Evolutionary conservation across 1,140 invertebrate genomes (phyloP).

Genomic region (Hyles vespertilio): DNA sequence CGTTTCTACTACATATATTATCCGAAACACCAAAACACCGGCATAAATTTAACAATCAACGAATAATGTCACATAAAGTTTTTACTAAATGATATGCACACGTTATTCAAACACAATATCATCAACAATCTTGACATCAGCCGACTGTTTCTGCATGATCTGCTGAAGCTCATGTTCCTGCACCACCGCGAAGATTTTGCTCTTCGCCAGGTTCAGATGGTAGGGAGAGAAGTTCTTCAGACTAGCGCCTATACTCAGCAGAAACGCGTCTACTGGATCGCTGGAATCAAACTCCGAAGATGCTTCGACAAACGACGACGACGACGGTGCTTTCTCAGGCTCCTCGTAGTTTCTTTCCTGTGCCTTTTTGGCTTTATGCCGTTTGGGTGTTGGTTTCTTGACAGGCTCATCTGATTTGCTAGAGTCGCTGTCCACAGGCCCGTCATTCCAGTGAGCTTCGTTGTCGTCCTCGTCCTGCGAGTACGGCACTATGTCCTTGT

Average conservation of each 20-base stretch:
- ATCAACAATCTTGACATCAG: slow-evolving; percentile 41
- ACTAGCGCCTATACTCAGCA: slow-evolving; percentile 59
- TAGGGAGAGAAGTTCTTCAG: slow-evolving; percentile 63
- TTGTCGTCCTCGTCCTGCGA: slow-evolving; percentile 31
- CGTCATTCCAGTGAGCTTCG: slow-evolving; percentile 25
- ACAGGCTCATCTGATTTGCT: slow-evolving; percentile 35
- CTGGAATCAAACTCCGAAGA: slow-evolving; percentile 44
- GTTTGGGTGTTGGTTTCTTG: slow-evolving; percentile 30
- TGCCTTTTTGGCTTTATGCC: slow-evolving; percentile 37
- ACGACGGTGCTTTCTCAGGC: slow-evolving; percentile 31
- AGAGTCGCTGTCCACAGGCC: background rate
- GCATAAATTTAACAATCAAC: no score
- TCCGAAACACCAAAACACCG: no score
- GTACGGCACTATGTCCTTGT: slow-evolving; percentile 42
- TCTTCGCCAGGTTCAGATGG: slow-evolving; percentile 64
- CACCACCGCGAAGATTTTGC: slow-evolving; percentile 62
- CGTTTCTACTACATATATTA: no score
- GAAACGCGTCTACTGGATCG: slow-evolving; percentile 62
- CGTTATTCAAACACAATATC: slow-evolving; percentile 37
- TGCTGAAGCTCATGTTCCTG: slow-evolving; percentile 67
- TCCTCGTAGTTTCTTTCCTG: slow-evolving; percentile 37
- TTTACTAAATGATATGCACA: background rate
- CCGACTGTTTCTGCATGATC: slow-evolving; percentile 51
- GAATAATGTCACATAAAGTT: no score
- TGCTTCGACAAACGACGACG: slow-evolving; percentile 29